These are phyloP conservation scores for Scrobipalpa atriplicella DNA, from an alignment of 2,888 invertebrate species.

Conservation along the genomic window DNA sequence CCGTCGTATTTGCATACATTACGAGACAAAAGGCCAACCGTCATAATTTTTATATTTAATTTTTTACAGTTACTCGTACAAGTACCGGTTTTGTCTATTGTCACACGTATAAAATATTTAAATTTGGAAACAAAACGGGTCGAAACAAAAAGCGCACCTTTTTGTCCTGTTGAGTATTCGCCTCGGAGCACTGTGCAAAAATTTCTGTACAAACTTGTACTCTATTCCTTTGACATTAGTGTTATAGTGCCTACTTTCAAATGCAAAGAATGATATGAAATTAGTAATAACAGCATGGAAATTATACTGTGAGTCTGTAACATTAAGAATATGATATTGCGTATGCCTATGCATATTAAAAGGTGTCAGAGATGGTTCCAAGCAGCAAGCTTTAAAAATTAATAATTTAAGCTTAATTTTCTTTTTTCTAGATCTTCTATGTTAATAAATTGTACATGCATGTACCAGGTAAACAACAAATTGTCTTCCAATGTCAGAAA, in stretches of 20 bases:
- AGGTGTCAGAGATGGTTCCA: neutral
- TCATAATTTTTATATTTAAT: conserved; percentile 81
- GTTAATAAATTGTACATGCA: no score
- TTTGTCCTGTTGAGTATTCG: conserved; percentile 51
- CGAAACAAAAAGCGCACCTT: conserved; percentile 77
- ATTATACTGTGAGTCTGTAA: conserved; percentile 4
- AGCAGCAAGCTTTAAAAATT: neutral
- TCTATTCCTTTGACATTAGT: neutral
- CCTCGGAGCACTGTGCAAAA: conserved; percentile 44
- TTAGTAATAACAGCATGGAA: conserved; percentile 56
- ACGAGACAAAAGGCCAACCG: conserved; percentile 71
- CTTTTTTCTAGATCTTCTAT: no score
- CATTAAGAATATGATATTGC: conserved; percentile 11
- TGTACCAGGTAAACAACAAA: no score
- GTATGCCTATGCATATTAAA: neutral
- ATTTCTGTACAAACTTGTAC: neutral
- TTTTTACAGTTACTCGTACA: conserved; percentile 81
- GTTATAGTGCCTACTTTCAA: neutral
- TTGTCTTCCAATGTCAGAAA: no score
- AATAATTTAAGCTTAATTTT: neutral
- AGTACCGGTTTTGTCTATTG: conserved; percentile 81
- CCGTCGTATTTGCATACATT: conserved; percentile 76
- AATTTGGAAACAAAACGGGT: conserved; percentile 74
- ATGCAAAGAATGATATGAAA: conserved; percentile 44
- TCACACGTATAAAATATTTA: conserved; percentile 78